Evolutionary conservation across 1,140 invertebrate genomes (phyloP), one percentile per base, ranked within the genome.

Genomic region (Drosophila athabasca): DNA sequence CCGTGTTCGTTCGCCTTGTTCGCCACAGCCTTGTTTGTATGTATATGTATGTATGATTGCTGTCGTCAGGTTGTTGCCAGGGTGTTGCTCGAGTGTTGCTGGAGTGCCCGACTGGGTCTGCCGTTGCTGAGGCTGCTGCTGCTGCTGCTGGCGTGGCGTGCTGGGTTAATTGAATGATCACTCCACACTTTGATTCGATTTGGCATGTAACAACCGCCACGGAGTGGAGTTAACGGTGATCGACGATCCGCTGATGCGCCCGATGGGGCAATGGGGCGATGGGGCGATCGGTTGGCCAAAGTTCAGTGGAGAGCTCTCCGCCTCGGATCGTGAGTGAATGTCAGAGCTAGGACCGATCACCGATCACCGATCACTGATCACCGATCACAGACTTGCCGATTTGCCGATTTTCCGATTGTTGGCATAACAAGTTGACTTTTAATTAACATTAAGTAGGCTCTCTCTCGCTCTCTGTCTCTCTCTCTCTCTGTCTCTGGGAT

Each of bases 131-230:
- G 35, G 3, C 35, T 39, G 35, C 11, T 24, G 24, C 24, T 24
- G 24, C 22, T 22, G 22, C 31, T 62, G 65, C 50, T 64, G 59
- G 17, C 17, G 59, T 81, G 77, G 78, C 79, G 79, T 83, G 79
- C 79, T 76, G 79, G 75, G 65, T 76, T 87, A 87, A 87, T 87
- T 87, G 83, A 87, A 87, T 87, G 83, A 87, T 87, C 83, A 87
- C 83, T 88, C 35, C 83, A 88, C 82, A 85, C 82, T 87, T 87
- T 87, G 82, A 77, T 87, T 85, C 76, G 78, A 78, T 85, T 85
- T 87, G 78, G 82, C 82, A 75, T 74, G 82, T 62, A 73, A 74
- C 19, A 52, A 39, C 35, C 35, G 35, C 35, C 35, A 39, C 35
- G 11, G 35, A 46, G 48, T 26, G 9, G 19, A 29, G 55, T 74